Evolutionary conservation across 2,888 invertebrate genomes (phyloP).

Genomic region (Apamea crenata): DNA sequence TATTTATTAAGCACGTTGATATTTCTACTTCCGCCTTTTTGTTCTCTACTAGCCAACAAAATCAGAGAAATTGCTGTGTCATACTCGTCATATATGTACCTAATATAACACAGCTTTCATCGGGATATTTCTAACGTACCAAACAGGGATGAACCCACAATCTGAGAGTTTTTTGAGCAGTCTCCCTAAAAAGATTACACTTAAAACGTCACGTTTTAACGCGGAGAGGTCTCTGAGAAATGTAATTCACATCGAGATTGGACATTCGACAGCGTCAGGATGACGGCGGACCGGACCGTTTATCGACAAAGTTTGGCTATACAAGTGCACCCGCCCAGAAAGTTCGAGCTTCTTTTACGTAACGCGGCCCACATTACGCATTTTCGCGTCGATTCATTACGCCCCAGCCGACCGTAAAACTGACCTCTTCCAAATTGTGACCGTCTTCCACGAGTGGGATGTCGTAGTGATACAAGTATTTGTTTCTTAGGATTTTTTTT

Average conservation of each 20-base stretch:
- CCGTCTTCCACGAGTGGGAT: slow-evolving; percentile 61
- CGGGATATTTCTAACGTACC: not conserved
- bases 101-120: not conserved
- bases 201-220: slow-evolving; percentile 67
- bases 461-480: slow-evolving; percentile 33
- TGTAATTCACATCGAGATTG: slow-evolving; percentile 68
- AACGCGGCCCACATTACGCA: slow-evolving; percentile 82
- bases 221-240: slow-evolving; percentile 64
- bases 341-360: slow-evolving; percentile 82
- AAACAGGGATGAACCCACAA: not conserved
- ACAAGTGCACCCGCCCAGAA: slow-evolving; percentile 84
- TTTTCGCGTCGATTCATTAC: slow-evolving; percentile 80
- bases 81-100: not conserved
- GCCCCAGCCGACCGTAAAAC: slow-evolving; percentile 75
- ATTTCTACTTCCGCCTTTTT: slow-evolving; percentile 79
- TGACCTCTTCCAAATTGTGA: slow-evolving; percentile 72
- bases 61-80: slow-evolving; percentile 15
- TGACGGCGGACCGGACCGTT: slow-evolving; percentile 79
- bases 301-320: slow-evolving; percentile 84
- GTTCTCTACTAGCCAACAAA: slow-evolving; percentile 27
- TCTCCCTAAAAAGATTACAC: slow-evolving; percentile 37
- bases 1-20: slow-evolving; percentile 56
- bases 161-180: not conserved
- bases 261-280: slow-evolving; percentile 75
- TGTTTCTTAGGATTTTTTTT: slow-evolving; percentile 3